Evolutionary conservation across 1,140 invertebrate genomes (phyloP).

Genomic region (Paraescarpia echinospica): DNA sequence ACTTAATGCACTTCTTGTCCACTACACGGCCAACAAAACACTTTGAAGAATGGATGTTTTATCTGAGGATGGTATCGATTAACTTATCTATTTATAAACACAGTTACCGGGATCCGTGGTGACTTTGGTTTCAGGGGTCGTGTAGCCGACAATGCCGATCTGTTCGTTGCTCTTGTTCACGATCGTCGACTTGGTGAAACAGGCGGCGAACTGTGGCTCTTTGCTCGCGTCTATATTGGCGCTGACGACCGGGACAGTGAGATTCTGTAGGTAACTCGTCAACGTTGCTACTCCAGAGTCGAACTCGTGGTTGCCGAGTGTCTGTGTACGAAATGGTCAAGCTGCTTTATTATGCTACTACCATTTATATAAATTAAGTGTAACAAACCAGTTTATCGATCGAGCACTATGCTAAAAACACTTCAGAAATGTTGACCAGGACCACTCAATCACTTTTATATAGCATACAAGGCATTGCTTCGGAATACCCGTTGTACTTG

Average conservation of each 20-base stretch:
- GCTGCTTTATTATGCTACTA: too few relatives aligned
- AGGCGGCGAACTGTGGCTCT: constrained; percentile 66
- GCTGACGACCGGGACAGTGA: constrained; percentile 73
- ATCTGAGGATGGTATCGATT: background rate
- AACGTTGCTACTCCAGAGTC: constrained; percentile 78
- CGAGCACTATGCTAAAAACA: too few relatives aligned
- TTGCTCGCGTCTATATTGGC: constrained; percentile 74
- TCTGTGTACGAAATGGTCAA: constrained; percentile 60
- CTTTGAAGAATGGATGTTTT: background rate
- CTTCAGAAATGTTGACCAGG: too few relatives aligned
- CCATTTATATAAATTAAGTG: too few relatives aligned
- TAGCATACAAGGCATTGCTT: too few relatives aligned
- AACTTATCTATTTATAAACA: background rate
- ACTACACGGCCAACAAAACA: background rate
- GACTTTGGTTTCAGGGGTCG: constrained; percentile 76
- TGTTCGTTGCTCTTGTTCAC: constrained; percentile 66
- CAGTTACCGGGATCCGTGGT: background rate
- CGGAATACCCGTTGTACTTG: too few relatives aligned
- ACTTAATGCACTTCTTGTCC: too few relatives aligned
- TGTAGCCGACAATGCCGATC: constrained; percentile 85
- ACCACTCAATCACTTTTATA: too few relatives aligned
- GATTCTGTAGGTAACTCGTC: constrained; percentile 73
- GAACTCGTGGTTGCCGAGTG: constrained; percentile 94
- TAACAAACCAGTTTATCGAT: too few relatives aligned
- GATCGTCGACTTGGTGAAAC: constrained; percentile 67